Evolutionary conservation across 2,113 vertebrate genomes (phyloP), one percentile per base, ranked within the genome.

Genomic region (Collichthys lucidus): DNA sequence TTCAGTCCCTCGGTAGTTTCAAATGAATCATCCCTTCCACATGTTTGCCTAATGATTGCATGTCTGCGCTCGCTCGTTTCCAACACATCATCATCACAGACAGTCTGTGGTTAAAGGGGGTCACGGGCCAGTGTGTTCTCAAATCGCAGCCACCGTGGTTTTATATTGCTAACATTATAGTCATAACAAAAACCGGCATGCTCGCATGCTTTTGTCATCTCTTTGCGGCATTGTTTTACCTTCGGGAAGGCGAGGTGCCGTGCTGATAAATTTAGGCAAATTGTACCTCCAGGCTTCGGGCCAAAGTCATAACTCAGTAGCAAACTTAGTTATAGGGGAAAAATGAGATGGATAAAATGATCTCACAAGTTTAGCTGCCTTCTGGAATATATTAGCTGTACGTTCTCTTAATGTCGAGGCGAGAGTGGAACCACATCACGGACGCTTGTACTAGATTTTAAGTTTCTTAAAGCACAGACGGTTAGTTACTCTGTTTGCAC

Each of bases 1-100:
- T 84, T 66, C 61, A 72, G 49, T 5, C 50, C 73, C 65, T 82
- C 74, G 1, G 69, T 53, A 46, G 50, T 80, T 84, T 91, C 40
- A 88, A 81, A 93, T 93, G 91, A 93, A 89, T 94, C 91, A 93
- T 91, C 90, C 72, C 86, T 91, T 95, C 92, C 92, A 89, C 84
- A 86, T 90, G 89, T 90, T 92, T 93, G 82, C 86, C 57, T 90
- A 92, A 89, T 92, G 90, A 93, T 72, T 87, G 80, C 89, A 92
- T 91, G 92, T 92, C 91, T 91, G 87, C 64, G 17, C 92, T 81
- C 26, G 89, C 81, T 88, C 79, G 56, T 92, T 92, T 91, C 89
- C 91, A 88, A 66, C 89, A 89, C 87, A 90, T 85, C 91, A 90
- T 85, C 91, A 89, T 90, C 82, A 40, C 81, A 82, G 69, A 70